A percentile compares a stretch with the other conserved stretches of the same genome.
phyloP scores from a whole-genome alignment of 2,113 vertebrate species.

The Pao palembangensis region DNA sequence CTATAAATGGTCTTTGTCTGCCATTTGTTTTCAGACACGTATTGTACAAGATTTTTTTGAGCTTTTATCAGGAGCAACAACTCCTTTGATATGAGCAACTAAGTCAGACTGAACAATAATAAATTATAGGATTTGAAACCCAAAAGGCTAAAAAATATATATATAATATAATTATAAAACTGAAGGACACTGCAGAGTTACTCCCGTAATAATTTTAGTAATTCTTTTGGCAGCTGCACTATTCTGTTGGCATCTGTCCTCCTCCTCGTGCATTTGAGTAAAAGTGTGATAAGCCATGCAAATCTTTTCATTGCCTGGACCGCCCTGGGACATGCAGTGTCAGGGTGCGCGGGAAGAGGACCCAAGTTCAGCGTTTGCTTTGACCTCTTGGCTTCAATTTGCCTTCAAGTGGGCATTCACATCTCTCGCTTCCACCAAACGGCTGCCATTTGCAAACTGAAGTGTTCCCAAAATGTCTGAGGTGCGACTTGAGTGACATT shows the following conservation, averaged over 20 bases:
- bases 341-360: no score
- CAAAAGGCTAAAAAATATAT: no score
- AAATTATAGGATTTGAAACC: background rate
- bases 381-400: background rate
- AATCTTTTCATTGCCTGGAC: no score
- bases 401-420: constrained; percentile 11
- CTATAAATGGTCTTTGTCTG: background rate
- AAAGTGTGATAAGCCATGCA: no score
- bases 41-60: background rate
- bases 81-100: background rate
- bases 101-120: background rate
- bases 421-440: constrained; percentile 26
- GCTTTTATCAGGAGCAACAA: background rate
- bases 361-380: background rate
- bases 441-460: constrained; percentile 47
- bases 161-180: no score
- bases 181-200: no score
- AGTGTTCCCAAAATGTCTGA: constrained; percentile 56
- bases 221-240: no score
- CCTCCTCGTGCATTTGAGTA: no score
- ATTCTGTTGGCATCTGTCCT: no score
- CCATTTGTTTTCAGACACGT: background rate
- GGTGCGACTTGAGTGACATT: constrained; percentile 60
- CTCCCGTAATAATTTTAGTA: no score
- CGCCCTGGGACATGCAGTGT: no score